Evolutionary conservation across 2,888 invertebrate species (phyloP).

Genomic region (Ophion obscuratus): DNA sequence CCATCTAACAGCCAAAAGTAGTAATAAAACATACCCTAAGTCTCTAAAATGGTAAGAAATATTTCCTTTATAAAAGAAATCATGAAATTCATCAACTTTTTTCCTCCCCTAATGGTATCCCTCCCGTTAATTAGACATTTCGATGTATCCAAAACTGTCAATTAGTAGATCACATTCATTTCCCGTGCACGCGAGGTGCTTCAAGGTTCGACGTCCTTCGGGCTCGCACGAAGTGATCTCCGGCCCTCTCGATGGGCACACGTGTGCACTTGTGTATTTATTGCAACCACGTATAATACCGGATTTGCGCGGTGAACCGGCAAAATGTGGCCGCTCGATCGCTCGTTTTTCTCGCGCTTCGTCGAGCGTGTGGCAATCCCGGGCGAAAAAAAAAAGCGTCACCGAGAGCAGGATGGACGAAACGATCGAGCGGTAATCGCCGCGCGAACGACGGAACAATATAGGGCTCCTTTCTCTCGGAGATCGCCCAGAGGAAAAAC

Average conservation of each 20-base stretch:
- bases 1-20: no score
- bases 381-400: conserved; percentile 5
- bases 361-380: background rate
- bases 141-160: conserved; percentile 59
- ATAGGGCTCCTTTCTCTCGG: conserved; percentile 56
- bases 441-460: conserved; percentile 60
- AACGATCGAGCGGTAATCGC: conserved; percentile 6
- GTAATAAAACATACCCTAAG: no score
- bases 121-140: conserved; percentile 65
- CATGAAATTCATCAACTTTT: no score
- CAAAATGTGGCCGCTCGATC: background rate
- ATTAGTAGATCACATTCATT: conserved; percentile 66
- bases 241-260: background rate
- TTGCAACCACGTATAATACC: background rate
- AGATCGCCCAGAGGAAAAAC: conserved; percentile 69
- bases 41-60: no score
- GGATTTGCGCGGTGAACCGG: background rate
- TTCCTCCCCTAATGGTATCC: no score
- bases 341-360: background rate
- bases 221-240: background rate
- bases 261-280: conserved; percentile 11
- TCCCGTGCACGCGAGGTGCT: conserved; percentile 33
- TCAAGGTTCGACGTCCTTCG: background rate
- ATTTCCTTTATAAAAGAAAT: no score
- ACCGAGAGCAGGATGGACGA: background rate